Conservation (phyloP, 1,140 invertebrate species). For the Leptoteleia sp. region DNA sequence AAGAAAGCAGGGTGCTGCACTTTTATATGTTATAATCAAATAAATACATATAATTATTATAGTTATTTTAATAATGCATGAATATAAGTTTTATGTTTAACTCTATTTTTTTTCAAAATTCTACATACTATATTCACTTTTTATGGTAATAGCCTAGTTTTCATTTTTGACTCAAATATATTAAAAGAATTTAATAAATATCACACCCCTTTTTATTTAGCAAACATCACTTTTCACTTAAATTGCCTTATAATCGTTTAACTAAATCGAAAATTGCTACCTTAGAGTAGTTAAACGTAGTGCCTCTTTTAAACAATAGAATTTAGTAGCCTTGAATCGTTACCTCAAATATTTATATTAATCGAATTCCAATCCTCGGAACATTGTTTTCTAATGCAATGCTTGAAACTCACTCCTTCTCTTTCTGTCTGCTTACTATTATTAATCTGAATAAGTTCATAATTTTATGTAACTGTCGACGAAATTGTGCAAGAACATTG, state of each 20-base stretch:
- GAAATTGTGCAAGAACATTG: constrained; percentile 48
- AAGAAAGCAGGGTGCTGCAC: no score
- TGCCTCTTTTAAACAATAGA: constrained; percentile 59
- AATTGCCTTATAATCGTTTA: not conserved
- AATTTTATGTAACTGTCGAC: constrained; percentile 25
- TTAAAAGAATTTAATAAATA: no score
- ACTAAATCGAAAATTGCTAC: constrained; percentile 61
- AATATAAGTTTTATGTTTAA: no score
- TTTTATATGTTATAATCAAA: no score
- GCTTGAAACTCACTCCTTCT: constrained; percentile 82
- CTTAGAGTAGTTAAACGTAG: constrained; percentile 50
- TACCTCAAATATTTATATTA: constrained; percentile 60
- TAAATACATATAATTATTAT: no score
- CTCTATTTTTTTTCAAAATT: no score
- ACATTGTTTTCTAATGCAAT: constrained; percentile 74
- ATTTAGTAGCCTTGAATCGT: constrained; percentile 67
- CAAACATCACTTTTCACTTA: no score
- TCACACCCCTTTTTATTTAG: no score
- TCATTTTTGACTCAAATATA: no score
- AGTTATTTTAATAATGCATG: no score
- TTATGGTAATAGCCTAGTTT: no score
- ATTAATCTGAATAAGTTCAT: constrained; percentile 73
- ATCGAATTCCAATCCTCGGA: constrained; percentile 62
- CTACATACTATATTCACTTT: no score
- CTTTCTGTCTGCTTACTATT: constrained; percentile 81